Base-by-base conservation (phyloP, 2,888 invertebrate genomes). In the Diadegma fenestrale region DNA sequence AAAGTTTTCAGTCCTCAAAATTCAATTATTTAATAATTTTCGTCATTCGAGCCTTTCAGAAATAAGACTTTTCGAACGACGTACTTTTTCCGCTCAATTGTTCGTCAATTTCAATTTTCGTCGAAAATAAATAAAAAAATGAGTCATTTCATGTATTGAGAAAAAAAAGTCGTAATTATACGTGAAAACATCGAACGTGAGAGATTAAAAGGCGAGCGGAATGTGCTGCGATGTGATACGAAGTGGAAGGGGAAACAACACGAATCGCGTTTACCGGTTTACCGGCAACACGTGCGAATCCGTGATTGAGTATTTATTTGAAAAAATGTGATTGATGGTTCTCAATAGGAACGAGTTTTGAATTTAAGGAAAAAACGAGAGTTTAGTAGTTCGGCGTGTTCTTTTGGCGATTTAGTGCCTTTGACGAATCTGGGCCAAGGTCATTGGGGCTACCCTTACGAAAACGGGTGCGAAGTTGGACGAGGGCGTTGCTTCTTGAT, bases 341-440 rank as follows among this genome's bases (percentile, higher is more conserved):
- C 14, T 58, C 14, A 14, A 58, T 5, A 14, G 2, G 26, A 14
- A 58, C 26, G 26, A 45, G 30, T 68, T n/a, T 26, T 30, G 48
- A 45, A 10, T 37, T 33, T 14, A 30, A 66, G 64, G 33, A 63
- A 5, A 19, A 4, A 22, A 61, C n/a, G n/a, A 4, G 45, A 8
- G 22, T 22, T 22, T 1, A 0, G 26, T 7, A 61, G 26, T 26
- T 58, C 2, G 3, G 26, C 3, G 22, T 22, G 1, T 12, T 48
- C 33, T 72, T 2, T 63, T n/a, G 14, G 61, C 5, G 41, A 2
- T 68, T 73, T 48, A 26, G 72, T 80, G 82, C 41, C 85, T 75
- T 87, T 87, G 86, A 88, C 79, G 45, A 75, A 90, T 88, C 86
- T 87, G 83, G 89, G 87, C 54, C 90, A 86, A 90, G 90, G 90